Conservation (phyloP, 92 coral and sea anemone genomes). For the Pocillopora grandis region DNA sequence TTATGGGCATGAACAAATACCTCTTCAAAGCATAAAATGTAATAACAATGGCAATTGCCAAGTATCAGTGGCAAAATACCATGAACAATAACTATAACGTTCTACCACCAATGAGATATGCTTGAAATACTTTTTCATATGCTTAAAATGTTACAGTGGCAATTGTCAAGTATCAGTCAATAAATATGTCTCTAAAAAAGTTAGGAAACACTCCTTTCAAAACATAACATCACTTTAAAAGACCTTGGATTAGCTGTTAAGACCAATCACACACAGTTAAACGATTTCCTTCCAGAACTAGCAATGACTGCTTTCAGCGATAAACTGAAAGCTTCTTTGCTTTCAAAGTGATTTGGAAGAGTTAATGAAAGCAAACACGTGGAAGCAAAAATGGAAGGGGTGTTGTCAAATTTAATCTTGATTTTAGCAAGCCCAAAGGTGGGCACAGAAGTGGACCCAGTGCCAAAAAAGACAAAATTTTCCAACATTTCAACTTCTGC, state of each 20-base stretch:
- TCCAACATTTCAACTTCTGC: constrained; percentile 43
- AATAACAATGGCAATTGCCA: background rate
- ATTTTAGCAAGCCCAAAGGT: constrained; percentile 62
- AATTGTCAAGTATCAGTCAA: constrained; percentile 16
- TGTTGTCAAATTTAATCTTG: constrained; percentile 55
- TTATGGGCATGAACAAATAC: background rate
- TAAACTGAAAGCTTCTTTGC: constrained; percentile 41
- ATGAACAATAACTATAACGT: constrained; percentile 9
- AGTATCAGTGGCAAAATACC: background rate
- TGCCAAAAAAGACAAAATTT: constrained; percentile 48
- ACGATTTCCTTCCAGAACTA: constrained; percentile 45
- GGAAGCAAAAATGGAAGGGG: constrained; percentile 69
- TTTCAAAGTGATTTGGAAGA: constrained; percentile 55
- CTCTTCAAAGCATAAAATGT: too few relatives aligned
- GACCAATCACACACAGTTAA: constrained; percentile 51
- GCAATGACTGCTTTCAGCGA: constrained; percentile 49
- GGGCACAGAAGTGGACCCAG: constrained; percentile 67
- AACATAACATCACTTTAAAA: background rate
- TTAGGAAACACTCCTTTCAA: background rate
- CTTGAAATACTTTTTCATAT: constrained; percentile 17
- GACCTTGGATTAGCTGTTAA: background rate
- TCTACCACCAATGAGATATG: background rate
- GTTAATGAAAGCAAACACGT: constrained; percentile 58
- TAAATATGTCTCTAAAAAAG: constrained; percentile 13
- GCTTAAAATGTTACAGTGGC: constrained; percentile 7